These are phyloP conservation scores for Sebastes kiyomatsui DNA, from an alignment of 2,797 vertebrate genomes.

Conservation along the genomic window DNA sequence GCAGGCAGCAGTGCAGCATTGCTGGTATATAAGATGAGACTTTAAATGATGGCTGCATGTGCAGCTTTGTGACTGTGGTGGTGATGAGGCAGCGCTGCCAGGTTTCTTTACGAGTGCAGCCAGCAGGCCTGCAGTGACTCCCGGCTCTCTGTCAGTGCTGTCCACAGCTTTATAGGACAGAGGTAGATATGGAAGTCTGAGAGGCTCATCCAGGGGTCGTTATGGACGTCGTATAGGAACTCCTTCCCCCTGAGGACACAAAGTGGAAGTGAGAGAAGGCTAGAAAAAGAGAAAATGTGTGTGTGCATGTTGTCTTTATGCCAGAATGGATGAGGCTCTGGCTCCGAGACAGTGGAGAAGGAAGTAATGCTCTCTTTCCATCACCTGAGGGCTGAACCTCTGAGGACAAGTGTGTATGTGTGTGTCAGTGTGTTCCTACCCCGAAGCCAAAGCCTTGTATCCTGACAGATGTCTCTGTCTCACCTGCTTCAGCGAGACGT, in stretches of 20 bases:
- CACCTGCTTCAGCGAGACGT: slow-evolving; percentile 42
- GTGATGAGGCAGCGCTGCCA: slow-evolving; percentile 28
- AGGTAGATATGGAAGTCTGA: slow-evolving; percentile 42
- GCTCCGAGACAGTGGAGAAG: slow-evolving; percentile 28
- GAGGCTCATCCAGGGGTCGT: slow-evolving; percentile 41
- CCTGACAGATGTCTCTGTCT: slow-evolving; percentile 65
- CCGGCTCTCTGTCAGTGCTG: slow-evolving; percentile 21
- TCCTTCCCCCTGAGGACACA: slow-evolving; percentile 13
- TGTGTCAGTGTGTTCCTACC: slow-evolving; percentile 20
- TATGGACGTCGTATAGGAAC: slow-evolving; percentile 26
- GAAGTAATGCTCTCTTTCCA: slow-evolving; percentile 41
- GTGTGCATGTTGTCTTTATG: not conserved
- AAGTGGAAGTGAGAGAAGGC: slow-evolving; percentile 14
- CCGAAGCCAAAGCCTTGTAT: slow-evolving; percentile 44
- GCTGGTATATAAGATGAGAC: not conserved
- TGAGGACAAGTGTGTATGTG: slow-evolving; percentile 16
- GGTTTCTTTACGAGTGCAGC: slow-evolving; percentile 50
- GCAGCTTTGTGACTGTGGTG: slow-evolving; percentile 11
- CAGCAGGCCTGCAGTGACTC: slow-evolving; percentile 26
- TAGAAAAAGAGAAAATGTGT: not conserved
- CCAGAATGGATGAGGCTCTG: slow-evolving; percentile 31
- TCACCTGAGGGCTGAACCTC: slow-evolving; percentile 55
- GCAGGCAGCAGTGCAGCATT: not conserved
- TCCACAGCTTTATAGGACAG: slow-evolving; percentile 51
- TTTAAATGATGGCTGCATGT: slow-evolving; percentile 16